Evolutionary conservation across 2,113 vertebrate species (phyloP), one percentile per base, ranked within the genome.

Genomic region (Rutilus rutilus): DNA sequence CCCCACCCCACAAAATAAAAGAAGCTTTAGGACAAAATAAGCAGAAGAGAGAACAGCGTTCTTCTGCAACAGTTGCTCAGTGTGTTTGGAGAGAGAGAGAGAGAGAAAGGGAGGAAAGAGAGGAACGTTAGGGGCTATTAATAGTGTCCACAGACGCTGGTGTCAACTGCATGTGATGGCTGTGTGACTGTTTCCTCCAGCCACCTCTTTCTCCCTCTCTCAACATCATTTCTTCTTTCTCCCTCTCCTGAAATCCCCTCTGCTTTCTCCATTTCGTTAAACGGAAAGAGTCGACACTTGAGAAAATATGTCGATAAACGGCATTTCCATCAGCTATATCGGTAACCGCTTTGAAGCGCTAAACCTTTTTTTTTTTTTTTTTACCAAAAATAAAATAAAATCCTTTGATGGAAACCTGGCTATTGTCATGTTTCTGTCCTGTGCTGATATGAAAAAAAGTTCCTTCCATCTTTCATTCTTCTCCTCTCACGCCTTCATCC

Each of bases 121-220:
- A 90, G 84, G 69, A 88, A 87, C 64, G 73, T 90, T 91, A 67
- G 62, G 27, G 57, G 59, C 86, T 91, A 91, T 90, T 91, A 88
- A 89, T 91, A 91, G 89, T 80, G 87, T 78, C 83, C 74, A 76
- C 65, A 81, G 89, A 89, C 85, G 81, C 45, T 86, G 80, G 89
- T 87, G 90, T 91, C 89, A 89, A 88, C 90, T 90, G 77, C 88
- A 90, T 90, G 86, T 90, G 85, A 88, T 82, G 80, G 74, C 75
- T 86, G 82, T 60, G 78, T 78, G 87, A 84, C 79, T 50, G 83
- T 87, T 91, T 90, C 90, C 90, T 90, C 87, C 23, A 64, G 82
- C 77, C 69, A 47, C 33, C 64, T n/a, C 50, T 50, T 71, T 67
- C 81, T 82, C 50, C 57, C 33, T 25, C 36, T 71, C 60, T n/a